A percentile compares a stretch with the other conserved stretches of the same genome.
These are phyloP conservation scores for Mormyrops boulengeri DNA, from an alignment of 2,797 vertebrate genomes.

Conservation along the genomic window DNA sequence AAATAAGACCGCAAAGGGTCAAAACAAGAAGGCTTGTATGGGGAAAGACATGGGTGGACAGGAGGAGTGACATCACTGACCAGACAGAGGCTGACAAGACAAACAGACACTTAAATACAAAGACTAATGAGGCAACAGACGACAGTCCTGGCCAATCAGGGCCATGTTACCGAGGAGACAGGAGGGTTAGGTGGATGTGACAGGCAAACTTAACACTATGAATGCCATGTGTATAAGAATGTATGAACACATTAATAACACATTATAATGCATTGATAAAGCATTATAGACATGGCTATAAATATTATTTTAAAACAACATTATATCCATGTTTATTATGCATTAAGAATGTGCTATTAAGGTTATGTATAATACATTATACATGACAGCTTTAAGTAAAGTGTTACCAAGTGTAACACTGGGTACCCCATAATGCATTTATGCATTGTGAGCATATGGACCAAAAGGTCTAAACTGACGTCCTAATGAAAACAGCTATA, in stretches of 20 bases:
- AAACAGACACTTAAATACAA: background rate
- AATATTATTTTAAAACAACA: background rate
- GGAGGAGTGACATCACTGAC: background rate
- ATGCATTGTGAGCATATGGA: too few species aligned
- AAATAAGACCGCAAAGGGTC: background rate
- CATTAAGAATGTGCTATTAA: background rate
- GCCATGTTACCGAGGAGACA: background rate
- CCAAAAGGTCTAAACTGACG: too few species aligned
- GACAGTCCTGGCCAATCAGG: background rate
- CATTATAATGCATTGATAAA: background rate
- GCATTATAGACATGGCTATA: background rate
- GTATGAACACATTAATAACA: background rate
- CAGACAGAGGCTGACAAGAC: background rate
- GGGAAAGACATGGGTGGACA: background rate
- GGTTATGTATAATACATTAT: background rate
- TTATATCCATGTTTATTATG: background rate
- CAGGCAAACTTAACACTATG: background rate
- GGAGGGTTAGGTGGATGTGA: background rate
- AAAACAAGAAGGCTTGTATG: background rate
- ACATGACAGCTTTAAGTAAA: background rate
- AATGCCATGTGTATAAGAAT: background rate
- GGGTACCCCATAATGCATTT: background rate
- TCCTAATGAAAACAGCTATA: background rate
- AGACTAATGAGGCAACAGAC: background rate
- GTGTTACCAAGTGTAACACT: background rate